These are phyloP conservation scores for Bradypodion pumilum DNA, from an alignment of 2,797 vertebrate species.

Conservation along the genomic window DNA sequence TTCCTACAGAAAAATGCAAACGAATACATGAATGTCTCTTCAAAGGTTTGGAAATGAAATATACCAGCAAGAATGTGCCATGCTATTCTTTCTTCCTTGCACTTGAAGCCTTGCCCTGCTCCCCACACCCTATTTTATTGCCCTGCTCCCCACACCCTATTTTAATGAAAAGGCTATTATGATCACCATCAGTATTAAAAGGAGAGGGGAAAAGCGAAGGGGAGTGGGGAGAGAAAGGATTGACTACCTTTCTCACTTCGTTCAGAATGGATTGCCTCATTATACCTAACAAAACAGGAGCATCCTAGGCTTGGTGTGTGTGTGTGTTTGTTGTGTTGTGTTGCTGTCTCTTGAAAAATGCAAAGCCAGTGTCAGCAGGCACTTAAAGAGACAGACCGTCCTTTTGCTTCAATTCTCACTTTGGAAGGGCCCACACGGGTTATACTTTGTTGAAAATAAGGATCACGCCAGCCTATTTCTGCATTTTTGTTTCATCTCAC, in stretches of 20 bases:
- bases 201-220: background rate
- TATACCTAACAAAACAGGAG: background rate
- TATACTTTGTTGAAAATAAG: background rate
- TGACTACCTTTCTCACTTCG: background rate
- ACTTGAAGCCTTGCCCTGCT: background rate
- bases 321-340: background rate
- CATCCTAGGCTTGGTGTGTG: no score
- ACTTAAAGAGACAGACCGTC: background rate
- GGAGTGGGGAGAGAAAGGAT: background rate
- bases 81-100: no score
- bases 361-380: background rate
- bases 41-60: background rate
- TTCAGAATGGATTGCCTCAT: background rate
- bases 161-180: slow-evolving; percentile 6
- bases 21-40: background rate
- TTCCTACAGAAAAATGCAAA: background rate
- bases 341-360: background rate
- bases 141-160: background rate
- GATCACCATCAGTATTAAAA: background rate
- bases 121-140: background rate
- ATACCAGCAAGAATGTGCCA: background rate
- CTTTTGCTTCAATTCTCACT: background rate
- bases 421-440: background rate
- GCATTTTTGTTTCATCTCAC: slow-evolving; percentile 17
- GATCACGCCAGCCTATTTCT: background rate